Evolutionary conservation across 1,140 invertebrate species (phyloP).

Genomic region (Adelges cooleyi): DNA sequence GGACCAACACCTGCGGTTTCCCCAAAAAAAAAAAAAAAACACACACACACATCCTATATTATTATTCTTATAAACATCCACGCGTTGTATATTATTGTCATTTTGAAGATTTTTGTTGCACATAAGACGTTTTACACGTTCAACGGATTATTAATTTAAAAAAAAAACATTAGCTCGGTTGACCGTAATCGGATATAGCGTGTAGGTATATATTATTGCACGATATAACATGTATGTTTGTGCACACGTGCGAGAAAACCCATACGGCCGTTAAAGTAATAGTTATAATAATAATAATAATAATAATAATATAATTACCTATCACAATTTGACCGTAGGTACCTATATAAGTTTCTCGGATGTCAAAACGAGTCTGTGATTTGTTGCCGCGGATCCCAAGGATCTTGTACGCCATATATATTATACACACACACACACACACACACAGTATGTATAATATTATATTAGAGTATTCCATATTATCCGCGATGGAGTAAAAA

Average conservation of each 20-base stretch:
- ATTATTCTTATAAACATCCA: too few species aligned
- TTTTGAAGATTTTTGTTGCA: too few species aligned
- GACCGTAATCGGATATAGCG: too few species aligned
- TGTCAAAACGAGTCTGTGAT: constrained; percentile 21
- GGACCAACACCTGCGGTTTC: constrained; percentile 8
- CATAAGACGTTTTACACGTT: too few species aligned
- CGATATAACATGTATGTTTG: neutral
- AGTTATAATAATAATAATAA: too few species aligned
- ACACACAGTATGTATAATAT: neutral
- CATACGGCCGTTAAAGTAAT: too few species aligned
- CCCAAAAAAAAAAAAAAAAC: neutral
- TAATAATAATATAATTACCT: too few species aligned
- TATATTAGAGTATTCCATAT: neutral
- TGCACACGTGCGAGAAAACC: neutral
- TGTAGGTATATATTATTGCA: neutral
- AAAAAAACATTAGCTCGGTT: too few species aligned
- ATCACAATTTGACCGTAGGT: neutral
- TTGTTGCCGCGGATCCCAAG: constrained; percentile 23
- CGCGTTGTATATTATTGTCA: too few species aligned
- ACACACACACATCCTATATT: too few species aligned
- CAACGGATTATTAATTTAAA: too few species aligned
- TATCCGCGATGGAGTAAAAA: neutral
- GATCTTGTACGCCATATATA: neutral
- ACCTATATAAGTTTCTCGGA: constrained; percentile 6
- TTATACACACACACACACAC: neutral